Percentiles rank a stretch among this genome's conserved stretches.
Evolutionary conservation across 2,888 invertebrate species (phyloP).

Genomic region (Zeuzera pyrina): DNA sequence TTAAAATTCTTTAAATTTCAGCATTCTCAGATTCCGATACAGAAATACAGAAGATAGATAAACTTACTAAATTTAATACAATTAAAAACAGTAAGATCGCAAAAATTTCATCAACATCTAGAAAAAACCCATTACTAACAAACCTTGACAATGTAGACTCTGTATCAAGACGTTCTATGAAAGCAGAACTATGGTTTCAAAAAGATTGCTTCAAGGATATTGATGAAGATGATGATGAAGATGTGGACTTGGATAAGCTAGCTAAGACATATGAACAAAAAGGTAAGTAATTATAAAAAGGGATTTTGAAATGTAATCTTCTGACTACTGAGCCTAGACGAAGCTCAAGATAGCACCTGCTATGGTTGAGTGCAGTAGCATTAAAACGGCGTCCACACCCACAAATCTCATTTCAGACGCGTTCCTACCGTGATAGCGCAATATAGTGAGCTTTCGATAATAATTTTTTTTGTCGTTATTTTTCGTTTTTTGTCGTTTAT

Average conservation of each 20-base stretch:
- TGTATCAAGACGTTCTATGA: conserved; percentile 79
- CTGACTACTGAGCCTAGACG: too few species aligned
- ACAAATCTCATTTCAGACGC: too few species aligned
- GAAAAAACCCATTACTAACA: conserved; percentile 81
- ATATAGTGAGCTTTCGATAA: too few species aligned
- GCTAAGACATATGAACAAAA: conserved; percentile 80
- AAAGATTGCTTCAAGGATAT: conserved; percentile 87
- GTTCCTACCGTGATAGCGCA: too few species aligned
- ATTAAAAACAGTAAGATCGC: conserved; percentile 41
- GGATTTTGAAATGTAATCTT: too few species aligned
- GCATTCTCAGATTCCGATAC: conserved; percentile 79
- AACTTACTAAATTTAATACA: conserved; percentile 56
- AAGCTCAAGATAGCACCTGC: too few species aligned
- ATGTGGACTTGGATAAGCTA: conserved; percentile 88
- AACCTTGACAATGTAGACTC: conserved; percentile 85
- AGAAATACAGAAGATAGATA: conserved; percentile 47
- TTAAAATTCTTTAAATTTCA: conserved; percentile 25
- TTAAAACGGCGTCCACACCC: too few species aligned
- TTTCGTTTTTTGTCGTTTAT: too few species aligned
- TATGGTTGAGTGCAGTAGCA: too few species aligned
- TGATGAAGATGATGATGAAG: conserved; percentile 88
- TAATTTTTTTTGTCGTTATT: too few species aligned
- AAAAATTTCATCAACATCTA: conserved; percentile 36
- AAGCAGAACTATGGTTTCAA: conserved; percentile 91
- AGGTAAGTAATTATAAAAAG: conserved; percentile 72